Percentiles rank a stretch among this genome's conserved stretches.
These are phyloP conservation scores for Drosophila engyochracea DNA, from an alignment of 2,888 invertebrate species.

Conservation along the genomic window DNA sequence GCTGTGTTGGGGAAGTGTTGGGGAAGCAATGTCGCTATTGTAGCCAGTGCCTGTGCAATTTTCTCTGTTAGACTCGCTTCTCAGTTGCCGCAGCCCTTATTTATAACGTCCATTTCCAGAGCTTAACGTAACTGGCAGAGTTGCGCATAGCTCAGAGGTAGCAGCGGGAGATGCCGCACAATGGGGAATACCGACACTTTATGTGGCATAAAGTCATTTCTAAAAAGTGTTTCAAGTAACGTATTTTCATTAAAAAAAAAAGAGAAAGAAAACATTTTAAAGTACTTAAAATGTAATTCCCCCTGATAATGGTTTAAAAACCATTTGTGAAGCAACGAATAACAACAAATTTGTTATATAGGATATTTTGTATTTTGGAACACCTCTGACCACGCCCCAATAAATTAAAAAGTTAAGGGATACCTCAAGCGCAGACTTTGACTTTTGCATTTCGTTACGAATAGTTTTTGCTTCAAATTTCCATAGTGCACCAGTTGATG, in stretches of 20 bases:
- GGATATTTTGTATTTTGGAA: neutral
- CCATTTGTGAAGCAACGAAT: neutral
- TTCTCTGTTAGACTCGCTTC: slow-evolving; percentile 3
- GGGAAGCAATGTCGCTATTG: neutral
- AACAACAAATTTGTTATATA: neutral
- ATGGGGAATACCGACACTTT: slow-evolving; percentile 5
- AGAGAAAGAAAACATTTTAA: neutral
- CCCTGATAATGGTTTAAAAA: neutral
- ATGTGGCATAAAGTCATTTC: slow-evolving; percentile 14
- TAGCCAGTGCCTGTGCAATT: slow-evolving; percentile 9
- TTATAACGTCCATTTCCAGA: slow-evolving; percentile 71
- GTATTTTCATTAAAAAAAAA: neutral
- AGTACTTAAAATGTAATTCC: neutral
- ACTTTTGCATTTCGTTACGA: neutral
- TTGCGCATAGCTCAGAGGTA: slow-evolving; percentile 56
- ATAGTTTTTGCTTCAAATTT: neutral
- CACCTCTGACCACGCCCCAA: neutral
- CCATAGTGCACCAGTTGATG: neutral
- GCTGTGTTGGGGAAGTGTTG: neutral
- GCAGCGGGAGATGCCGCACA: slow-evolving; percentile 15
- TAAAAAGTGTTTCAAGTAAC: slow-evolving; percentile 4
- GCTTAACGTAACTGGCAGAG: slow-evolving; percentile 61
- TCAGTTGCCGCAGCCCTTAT: slow-evolving; percentile 42
- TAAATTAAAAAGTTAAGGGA: neutral
- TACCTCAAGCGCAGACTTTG: neutral